phyloP scores from a whole-genome alignment of 2,113 vertebrate species.

The Psittacus erithacus region DNA sequence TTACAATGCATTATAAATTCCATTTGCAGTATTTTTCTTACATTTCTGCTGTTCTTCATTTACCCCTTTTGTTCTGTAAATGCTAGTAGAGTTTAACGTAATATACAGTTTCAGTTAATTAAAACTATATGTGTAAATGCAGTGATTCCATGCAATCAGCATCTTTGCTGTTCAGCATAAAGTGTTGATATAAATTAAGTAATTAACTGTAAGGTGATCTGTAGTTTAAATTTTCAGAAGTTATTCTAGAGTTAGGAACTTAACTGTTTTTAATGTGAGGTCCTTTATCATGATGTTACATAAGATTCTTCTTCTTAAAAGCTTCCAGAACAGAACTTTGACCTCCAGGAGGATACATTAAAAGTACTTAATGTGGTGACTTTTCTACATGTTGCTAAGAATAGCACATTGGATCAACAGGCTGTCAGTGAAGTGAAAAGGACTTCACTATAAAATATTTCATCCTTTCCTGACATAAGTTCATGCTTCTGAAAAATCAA shows the following conservation, averaged over 20 bases:
- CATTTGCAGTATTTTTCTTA: constrained; percentile 67
- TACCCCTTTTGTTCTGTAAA: constrained; percentile 38
- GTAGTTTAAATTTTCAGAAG: neutral
- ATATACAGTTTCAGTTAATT: constrained; percentile 43
- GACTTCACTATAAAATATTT: constrained; percentile 44
- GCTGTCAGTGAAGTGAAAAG: neutral
- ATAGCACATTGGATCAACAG: constrained; percentile 6
- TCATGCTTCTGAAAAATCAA: constrained; percentile 38
- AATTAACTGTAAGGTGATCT: neutral
- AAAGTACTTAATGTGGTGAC: neutral
- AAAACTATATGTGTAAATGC: constrained; percentile 9
- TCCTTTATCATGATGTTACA: neutral
- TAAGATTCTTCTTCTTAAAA: constrained; percentile 12
- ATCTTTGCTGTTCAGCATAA: constrained; percentile 33
- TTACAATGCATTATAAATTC: constrained; percentile 78
- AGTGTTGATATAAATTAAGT: constrained; percentile 3
- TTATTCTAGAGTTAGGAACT: neutral
- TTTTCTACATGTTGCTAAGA: neutral
- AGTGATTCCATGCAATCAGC: neutral
- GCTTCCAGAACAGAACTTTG: neutral
- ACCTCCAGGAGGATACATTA: neutral
- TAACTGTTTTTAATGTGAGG: neutral
- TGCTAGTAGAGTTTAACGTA: constrained; percentile 53
- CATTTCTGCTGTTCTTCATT: constrained; percentile 57
- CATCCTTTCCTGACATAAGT: constrained; percentile 4